A percentile compares a stretch with the other conserved stretches of the same genome.
phyloP scores from a whole-genome alignment of 2,797 vertebrate genomes.

The Limnodromus scolopaceus region DNA sequence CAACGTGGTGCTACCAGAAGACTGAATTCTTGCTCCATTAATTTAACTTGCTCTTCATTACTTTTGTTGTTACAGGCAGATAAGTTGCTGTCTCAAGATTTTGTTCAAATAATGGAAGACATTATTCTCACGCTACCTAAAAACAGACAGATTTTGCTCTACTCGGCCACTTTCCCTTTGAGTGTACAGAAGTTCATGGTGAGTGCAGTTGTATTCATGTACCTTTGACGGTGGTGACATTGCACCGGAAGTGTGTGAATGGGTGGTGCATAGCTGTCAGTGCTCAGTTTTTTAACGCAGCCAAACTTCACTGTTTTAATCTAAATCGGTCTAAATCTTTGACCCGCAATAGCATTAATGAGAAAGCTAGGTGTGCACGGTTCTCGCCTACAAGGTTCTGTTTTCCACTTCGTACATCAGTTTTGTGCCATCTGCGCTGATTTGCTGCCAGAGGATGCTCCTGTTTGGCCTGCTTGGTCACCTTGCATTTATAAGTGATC shows the following conservation, averaged over 20 bases:
- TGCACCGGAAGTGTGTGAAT: background rate
- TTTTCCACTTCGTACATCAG: background rate
- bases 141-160: slow-evolving; percentile 98
- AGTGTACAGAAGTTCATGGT: slow-evolving; percentile 99
- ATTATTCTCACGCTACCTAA: slow-evolving; percentile 95
- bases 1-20: background rate
- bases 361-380: background rate
- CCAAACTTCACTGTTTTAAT: background rate
- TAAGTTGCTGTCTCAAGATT: slow-evolving; percentile 98
- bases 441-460: background rate
- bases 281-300: background rate
- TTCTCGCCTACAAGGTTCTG: background rate
- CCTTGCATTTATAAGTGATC: background rate
- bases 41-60: background rate
- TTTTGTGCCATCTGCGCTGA: fast-evolving
- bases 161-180: slow-evolving; percentile 97
- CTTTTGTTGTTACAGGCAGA: slow-evolving; percentile 85
- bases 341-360: fast-evolving
- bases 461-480: background rate
- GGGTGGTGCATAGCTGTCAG: background rate
- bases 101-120: slow-evolving; percentile 99
- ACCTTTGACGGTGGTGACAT: fast-evolving
- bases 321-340: background rate
- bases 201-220: slow-evolving; percentile 18
- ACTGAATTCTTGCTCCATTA: fast-evolving